Conservation (phyloP, 2,797 vertebrate genomes). For the Lithobates pipiens region DNA sequence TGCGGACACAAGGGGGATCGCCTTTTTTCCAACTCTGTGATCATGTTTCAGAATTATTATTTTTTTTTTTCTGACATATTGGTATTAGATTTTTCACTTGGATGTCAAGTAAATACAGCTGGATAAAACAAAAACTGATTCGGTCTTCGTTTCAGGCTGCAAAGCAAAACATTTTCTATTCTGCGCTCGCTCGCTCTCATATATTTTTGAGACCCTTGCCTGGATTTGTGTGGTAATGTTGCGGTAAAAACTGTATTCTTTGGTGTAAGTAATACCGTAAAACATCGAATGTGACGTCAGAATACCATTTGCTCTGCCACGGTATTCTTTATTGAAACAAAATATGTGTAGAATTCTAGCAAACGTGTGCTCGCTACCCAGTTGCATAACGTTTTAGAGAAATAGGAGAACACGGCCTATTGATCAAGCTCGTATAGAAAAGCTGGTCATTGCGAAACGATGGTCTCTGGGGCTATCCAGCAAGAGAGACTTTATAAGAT, state of each 20-base stretch:
- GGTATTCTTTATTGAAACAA: background rate
- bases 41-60: too few species aligned
- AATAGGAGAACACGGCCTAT: constrained; percentile 2
- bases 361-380: background rate
- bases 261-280: background rate
- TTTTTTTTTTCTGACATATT: too few species aligned
- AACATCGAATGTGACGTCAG: background rate
- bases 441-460: constrained; percentile 29
- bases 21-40: too few species aligned
- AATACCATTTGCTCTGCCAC: background rate
- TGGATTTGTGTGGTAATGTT: too few species aligned
- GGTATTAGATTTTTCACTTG: too few species aligned
- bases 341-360: background rate
- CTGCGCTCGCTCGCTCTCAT: too few species aligned
- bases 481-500: constrained; percentile 15
- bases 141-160: too few species aligned
- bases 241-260: background rate
- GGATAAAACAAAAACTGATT: too few species aligned
- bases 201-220: too few species aligned
- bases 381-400: background rate
- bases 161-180: too few species aligned
- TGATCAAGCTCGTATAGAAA: constrained; percentile 19
- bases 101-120: too few species aligned
- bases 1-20: too few species aligned
- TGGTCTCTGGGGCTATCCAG: constrained; percentile 47